A percentile compares a stretch with the other conserved stretches of the same genome.
Evolutionary conservation across 1,140 invertebrate species (phyloP).

Genomic region (Drosophila ohnishii): DNA sequence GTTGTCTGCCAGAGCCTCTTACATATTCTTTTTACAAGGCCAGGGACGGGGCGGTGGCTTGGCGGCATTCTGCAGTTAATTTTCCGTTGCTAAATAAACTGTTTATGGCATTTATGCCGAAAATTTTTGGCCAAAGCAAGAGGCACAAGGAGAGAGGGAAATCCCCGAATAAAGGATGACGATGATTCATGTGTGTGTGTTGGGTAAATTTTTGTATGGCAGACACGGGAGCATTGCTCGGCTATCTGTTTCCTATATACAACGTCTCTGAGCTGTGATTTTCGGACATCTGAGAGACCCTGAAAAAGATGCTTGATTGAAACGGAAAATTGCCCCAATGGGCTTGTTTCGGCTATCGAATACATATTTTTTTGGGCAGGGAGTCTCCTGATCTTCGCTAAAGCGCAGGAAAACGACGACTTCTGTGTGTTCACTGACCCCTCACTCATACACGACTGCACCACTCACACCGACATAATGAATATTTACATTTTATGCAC

Average conservation of each 20-base stretch:
- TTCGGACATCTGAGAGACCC: slow-evolving; percentile 41
- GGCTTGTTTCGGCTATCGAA: neutral
- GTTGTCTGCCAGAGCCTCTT: slow-evolving; percentile 43
- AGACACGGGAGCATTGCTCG: slow-evolving; percentile 35
- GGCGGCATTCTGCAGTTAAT: slow-evolving; percentile 77
- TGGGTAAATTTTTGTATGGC: slow-evolving; percentile 60
- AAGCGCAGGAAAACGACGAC: neutral
- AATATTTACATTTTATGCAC: slow-evolving; percentile 74
- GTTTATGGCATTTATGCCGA: slow-evolving; percentile 82
- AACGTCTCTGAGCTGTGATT: slow-evolving; percentile 64
- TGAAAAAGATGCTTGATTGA: slow-evolving; percentile 11
- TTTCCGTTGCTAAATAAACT: slow-evolving; percentile 82
- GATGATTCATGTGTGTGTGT: slow-evolving; percentile 44
- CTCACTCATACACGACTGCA: slow-evolving; percentile 7
- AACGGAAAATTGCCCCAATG: slow-evolving; percentile 5
- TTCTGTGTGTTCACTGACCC: slow-evolving; percentile 56
- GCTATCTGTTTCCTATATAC: slow-evolving; percentile 14
- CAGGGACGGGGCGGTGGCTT: slow-evolving; percentile 4
- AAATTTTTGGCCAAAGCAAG: slow-evolving; percentile 69
- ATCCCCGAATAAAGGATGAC: slow-evolving; percentile 68
- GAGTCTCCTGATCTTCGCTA: neutral
- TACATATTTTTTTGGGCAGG: neutral
- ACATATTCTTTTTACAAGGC: slow-evolving; percentile 40
- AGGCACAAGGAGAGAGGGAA: slow-evolving; percentile 3
- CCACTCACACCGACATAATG: slow-evolving; percentile 38